Evolutionary conservation across 2,888 invertebrate species (phyloP).

Genomic region (Criorhina ranunculi): DNA sequence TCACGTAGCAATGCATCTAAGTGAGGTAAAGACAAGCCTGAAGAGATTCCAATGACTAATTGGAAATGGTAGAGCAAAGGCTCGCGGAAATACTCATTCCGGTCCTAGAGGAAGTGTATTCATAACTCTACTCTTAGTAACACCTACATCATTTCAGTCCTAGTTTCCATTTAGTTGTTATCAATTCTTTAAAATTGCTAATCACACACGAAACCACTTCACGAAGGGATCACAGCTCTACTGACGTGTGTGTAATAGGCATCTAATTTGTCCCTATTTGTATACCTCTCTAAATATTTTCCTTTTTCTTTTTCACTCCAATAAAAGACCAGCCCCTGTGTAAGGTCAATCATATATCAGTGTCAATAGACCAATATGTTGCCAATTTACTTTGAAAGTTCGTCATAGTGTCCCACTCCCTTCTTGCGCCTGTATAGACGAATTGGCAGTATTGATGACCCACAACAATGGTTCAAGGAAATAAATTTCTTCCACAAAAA

Average conservation of each 20-base stretch:
- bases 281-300: background rate
- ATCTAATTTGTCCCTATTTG: slow-evolving; percentile 11
- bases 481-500: background rate
- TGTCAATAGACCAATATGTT: slow-evolving; percentile 27
- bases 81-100: too few relatives aligned
- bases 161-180: too few relatives aligned
- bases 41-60: too few relatives aligned
- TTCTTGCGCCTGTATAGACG: background rate
- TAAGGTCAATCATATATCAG: slow-evolving; percentile 23
- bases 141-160: too few relatives aligned
- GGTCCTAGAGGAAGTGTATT: too few relatives aligned
- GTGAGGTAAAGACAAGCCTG: too few relatives aligned
- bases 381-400: slow-evolving; percentile 8
- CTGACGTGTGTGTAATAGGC: slow-evolving; percentile 13
- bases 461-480: slow-evolving; percentile 16
- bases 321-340: background rate
- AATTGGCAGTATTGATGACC: background rate
- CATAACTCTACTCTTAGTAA: too few relatives aligned
- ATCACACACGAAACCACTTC: background rate
- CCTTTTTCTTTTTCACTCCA: too few relatives aligned
- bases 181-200: background rate
- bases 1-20: too few relatives aligned
- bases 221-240: too few relatives aligned
- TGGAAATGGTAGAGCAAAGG: too few relatives aligned
- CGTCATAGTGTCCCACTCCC: background rate